Conservation (phyloP, 92 coral and sea anemone genomes). For the Desmophyllum pertusum region DNA sequence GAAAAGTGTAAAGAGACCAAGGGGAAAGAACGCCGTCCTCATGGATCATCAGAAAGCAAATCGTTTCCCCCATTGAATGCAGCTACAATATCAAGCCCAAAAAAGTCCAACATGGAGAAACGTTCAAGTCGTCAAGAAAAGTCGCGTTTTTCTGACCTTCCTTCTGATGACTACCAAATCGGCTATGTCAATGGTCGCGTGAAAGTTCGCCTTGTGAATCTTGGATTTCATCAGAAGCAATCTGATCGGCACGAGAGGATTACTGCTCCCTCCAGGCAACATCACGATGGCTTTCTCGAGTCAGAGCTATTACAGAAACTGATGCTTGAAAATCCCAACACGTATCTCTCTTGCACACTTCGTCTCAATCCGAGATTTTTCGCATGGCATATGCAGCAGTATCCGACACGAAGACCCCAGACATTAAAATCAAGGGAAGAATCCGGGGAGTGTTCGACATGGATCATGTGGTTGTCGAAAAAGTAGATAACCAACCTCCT, state of each 20-base stretch:
- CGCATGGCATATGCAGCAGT: constrained; percentile 62
- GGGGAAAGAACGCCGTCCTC: background rate
- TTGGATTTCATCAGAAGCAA: background rate
- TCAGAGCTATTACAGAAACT: constrained; percentile 42
- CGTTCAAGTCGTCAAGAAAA: background rate
- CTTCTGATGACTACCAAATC: constrained; percentile 32
- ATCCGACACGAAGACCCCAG: constrained; percentile 78
- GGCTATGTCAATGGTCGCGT: constrained; percentile 60
- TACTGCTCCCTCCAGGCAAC: background rate
- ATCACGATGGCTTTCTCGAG: constrained; percentile 40
- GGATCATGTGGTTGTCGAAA: constrained; percentile 82
- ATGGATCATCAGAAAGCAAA: constrained; percentile 3
- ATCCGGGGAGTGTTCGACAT: constrained; percentile 74
- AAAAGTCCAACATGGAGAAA: background rate
- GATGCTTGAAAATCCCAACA: constrained; percentile 45
- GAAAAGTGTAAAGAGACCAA: constrained; percentile 45
- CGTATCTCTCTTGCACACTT: constrained; percentile 59
- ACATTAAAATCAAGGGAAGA: constrained; percentile 73
- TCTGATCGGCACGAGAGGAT: constrained; percentile 35
- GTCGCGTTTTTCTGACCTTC: background rate
- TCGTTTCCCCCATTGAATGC: constrained; percentile 50
- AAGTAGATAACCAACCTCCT: background rate
- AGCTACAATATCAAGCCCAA: background rate
- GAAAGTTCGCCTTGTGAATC: constrained; percentile 51
- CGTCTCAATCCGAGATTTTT: constrained; percentile 45